These are phyloP conservation scores for Macrosteles quadrilineatus DNA, from an alignment of 1,140 invertebrate genomes.

Conservation along the genomic window DNA sequence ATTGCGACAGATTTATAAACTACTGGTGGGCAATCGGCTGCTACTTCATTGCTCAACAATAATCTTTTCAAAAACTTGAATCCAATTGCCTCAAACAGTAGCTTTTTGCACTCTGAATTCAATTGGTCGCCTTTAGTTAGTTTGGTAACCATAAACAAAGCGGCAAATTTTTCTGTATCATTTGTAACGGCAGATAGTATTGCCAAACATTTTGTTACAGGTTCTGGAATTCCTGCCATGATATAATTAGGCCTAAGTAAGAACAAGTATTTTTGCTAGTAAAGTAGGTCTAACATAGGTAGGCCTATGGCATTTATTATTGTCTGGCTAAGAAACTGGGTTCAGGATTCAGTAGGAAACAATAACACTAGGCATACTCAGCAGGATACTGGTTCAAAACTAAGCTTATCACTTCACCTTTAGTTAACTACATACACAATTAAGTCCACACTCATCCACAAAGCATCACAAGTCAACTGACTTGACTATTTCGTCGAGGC, in stretches of 20 bases:
- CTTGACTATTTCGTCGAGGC: background rate
- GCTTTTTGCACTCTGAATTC: conserved; percentile 65
- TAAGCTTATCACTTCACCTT: background rate
- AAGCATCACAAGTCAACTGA: background rate
- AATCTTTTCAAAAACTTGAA: conserved; percentile 80
- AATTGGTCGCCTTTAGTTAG: conserved; percentile 79
- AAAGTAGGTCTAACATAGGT: background rate
- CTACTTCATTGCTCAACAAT: conserved; percentile 69
- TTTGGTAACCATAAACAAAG: conserved; percentile 87
- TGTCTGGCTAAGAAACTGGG: background rate
- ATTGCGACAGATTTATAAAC: conserved; percentile 89
- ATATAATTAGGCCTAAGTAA: conserved; percentile 2
- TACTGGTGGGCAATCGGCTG: conserved; percentile 79
- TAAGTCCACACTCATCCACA: background rate
- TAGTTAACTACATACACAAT: background rate
- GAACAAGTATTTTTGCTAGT: background rate
- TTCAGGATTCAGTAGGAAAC: background rate
- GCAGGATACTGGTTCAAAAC: background rate
- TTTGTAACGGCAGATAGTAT: conserved; percentile 74
- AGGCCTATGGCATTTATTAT: background rate
- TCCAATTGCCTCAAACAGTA: conserved; percentile 86
- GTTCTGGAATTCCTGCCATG: conserved; percentile 69
- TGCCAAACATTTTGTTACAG: conserved; percentile 77
- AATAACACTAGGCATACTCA: background rate
- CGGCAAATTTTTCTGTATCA: conserved; percentile 90